These are phyloP conservation scores for Phycodurus eques DNA, from an alignment of 2,113 vertebrate species.

Conservation along the genomic window DNA sequence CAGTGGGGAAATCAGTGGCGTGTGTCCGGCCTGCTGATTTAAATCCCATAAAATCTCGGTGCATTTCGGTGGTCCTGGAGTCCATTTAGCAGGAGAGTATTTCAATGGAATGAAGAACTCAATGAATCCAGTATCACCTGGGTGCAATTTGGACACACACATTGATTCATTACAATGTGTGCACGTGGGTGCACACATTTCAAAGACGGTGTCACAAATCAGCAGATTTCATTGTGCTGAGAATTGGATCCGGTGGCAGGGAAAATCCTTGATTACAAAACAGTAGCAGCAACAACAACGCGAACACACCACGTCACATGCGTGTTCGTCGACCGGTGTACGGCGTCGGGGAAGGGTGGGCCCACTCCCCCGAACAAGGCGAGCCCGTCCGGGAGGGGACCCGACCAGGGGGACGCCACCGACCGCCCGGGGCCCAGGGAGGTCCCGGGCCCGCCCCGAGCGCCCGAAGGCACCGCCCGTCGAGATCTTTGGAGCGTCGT, in stretches of 20 bases:
- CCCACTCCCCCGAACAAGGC: too few species aligned
- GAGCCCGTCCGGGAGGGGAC: too few species aligned
- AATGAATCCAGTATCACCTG: neutral
- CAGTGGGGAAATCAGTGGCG: constrained; percentile 15
- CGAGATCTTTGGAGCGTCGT: too few species aligned
- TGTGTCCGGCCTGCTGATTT: constrained; percentile 5
- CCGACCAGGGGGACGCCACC: too few species aligned
- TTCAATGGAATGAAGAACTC: neutral
- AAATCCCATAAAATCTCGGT: constrained; percentile 5
- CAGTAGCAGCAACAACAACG: neutral
- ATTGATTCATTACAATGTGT: constrained; percentile 1
- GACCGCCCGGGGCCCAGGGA: too few species aligned
- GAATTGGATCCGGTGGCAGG: neutral
- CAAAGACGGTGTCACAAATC: neutral
- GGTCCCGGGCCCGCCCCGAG: too few species aligned
- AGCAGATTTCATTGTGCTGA: neutral
- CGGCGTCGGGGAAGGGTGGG: too few species aligned
- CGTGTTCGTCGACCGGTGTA: too few species aligned
- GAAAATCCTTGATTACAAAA: constrained; percentile 1
- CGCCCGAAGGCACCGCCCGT: too few species aligned
- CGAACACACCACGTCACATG: too few species aligned
- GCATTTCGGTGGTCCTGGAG: neutral
- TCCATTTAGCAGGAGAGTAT: neutral
- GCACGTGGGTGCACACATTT: neutral
- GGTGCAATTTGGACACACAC: neutral